A percentile compares a stretch with the other conserved stretches of the same genome.
These are phyloP conservation scores for Platycheirus albimanus DNA, from an alignment of 2,888 invertebrate genomes.

Conservation along the genomic window DNA sequence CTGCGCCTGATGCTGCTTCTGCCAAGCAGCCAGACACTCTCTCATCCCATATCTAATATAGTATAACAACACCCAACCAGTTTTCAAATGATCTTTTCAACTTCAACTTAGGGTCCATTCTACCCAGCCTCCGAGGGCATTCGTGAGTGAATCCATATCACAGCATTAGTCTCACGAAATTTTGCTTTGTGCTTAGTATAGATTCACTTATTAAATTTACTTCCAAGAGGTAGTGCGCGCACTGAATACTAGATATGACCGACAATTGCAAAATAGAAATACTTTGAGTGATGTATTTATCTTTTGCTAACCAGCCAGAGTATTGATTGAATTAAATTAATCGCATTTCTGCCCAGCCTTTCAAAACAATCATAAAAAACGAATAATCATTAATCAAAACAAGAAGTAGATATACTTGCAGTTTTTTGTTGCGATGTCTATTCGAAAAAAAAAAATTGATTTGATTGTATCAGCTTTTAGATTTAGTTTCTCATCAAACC, in stretches of 20 bases:
- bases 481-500: too few relatives aligned
- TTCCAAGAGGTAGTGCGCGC: neutral
- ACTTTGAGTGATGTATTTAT: neutral
- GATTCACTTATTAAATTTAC: constrained; percentile 58
- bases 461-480: too few relatives aligned
- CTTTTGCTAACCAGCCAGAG: neutral
- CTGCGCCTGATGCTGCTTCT: constrained; percentile 7
- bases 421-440: too few relatives aligned
- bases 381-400: too few relatives aligned
- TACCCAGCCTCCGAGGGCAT: constrained; percentile 38
- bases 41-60: constrained; percentile 33
- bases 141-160: constrained; percentile 61
- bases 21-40: constrained; percentile 7
- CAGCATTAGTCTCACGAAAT: constrained; percentile 31
- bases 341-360: neutral
- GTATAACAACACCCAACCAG: constrained; percentile 60
- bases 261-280: constrained; percentile 13
- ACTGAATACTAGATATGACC: neutral
- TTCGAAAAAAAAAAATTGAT: too few relatives aligned
- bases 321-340: constrained; percentile 23
- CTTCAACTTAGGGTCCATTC: constrained; percentile 43
- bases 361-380: too few relatives aligned
- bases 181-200: neutral
- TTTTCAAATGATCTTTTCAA: constrained; percentile 57
- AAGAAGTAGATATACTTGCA: too few relatives aligned